Conservation (phyloP, 2,888 invertebrate genomes). For the Hesperia comma region DNA sequence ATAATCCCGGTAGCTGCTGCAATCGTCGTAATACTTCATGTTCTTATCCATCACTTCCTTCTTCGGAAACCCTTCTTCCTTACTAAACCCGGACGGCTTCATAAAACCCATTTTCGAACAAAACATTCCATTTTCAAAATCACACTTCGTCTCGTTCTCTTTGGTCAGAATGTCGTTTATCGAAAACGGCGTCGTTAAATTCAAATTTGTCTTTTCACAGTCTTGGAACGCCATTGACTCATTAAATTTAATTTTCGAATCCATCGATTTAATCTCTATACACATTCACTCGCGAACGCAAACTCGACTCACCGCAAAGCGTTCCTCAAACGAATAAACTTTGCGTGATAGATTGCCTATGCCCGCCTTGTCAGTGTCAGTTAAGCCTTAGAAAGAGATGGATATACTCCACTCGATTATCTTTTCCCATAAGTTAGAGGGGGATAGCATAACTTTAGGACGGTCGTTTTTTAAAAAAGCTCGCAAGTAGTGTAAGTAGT, state of each 20-base stretch:
- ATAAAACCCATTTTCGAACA: conserved; percentile 60
- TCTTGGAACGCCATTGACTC: conserved; percentile 66
- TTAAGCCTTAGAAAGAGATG: conserved; percentile 75
- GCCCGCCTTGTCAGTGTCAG: conserved; percentile 75
- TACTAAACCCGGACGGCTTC: conserved; percentile 56
- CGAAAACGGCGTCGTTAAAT: conserved; percentile 86
- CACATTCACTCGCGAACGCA: conserved; percentile 58
- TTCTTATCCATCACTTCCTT: conserved; percentile 71
- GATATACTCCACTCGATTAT: conserved; percentile 43
- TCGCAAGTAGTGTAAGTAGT: conserved; percentile 79
- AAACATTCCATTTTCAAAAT: conserved; percentile 74
- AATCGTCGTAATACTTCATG: conserved; percentile 74
- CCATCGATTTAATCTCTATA: conserved; percentile 63
- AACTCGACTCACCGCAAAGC: conserved; percentile 78
- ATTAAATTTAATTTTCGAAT: conserved; percentile 73
- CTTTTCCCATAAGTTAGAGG: conserved; percentile 46
- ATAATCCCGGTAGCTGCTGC: conserved; percentile 67
- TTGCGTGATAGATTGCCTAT: conserved; percentile 78
- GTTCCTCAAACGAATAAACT: conserved; percentile 82
- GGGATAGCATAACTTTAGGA: conserved; percentile 60
- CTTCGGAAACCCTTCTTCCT: conserved; percentile 61
- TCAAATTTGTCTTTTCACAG: conserved; percentile 73
- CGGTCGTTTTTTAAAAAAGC: conserved; percentile 79
- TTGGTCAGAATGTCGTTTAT: conserved; percentile 89
- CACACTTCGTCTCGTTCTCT: conserved; percentile 76